Conservation (phyloP, 2,113 vertebrate species). For the Eolophus roseicapilla region DNA sequence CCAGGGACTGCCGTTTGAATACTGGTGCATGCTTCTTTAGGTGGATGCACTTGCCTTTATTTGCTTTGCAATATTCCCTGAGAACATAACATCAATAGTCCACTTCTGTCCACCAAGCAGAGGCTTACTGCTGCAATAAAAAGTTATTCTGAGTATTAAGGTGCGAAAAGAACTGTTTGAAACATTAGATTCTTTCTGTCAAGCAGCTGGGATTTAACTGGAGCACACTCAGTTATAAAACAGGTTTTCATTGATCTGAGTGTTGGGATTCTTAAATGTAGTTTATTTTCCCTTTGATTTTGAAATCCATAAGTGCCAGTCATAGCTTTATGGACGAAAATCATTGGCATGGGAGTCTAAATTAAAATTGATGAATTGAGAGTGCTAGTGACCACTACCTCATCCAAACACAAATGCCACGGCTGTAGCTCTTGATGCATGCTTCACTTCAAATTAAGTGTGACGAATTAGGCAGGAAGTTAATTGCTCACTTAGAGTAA, state of each 20-base stretch:
- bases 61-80: neutral
- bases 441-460: conserved; percentile 80
- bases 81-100: neutral
- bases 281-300: conserved; percentile 76
- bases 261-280: conserved; percentile 66
- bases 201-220: conserved; percentile 58
- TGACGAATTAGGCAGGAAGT: conserved; percentile 77
- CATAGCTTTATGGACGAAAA: conserved; percentile 64
- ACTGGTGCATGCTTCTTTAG: neutral
- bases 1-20: neutral
- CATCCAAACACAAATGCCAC: conserved; percentile 37
- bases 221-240: conserved; percentile 45
- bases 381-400: conserved; percentile 46
- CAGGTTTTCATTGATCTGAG: conserved; percentile 62
- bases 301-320: conserved; percentile 72
- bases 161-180: conserved; percentile 10
- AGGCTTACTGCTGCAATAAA: conserved; percentile 23
- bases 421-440: neutral
- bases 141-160: conserved; percentile 9
- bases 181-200: conserved; percentile 55
- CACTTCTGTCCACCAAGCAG: neutral
- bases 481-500: conserved; percentile 81
- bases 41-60: neutral
- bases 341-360: conserved; percentile 62
- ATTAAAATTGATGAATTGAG: conserved; percentile 72